Evolutionary conservation across 2,113 vertebrate genomes (phyloP).

Genomic region (Notechis scutatus): DNA sequence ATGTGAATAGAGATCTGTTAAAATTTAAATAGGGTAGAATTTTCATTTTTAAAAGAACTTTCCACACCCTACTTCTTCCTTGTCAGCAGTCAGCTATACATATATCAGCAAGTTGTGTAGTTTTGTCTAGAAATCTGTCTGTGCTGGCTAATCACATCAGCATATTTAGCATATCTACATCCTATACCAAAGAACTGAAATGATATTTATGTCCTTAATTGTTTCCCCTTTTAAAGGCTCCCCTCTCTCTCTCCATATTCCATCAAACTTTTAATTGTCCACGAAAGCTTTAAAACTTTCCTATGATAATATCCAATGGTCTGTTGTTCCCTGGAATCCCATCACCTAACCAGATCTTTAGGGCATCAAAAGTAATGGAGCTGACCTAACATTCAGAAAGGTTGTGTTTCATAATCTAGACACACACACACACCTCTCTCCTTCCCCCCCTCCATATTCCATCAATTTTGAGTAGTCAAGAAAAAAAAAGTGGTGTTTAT

Average conservation of each 20-base stretch:
- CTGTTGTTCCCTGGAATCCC: no score
- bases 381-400: no score
- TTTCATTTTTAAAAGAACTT: background rate
- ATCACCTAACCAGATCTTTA: no score
- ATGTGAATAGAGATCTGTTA: background rate
- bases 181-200: constrained; percentile 55
- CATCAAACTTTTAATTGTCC: constrained; percentile 64
- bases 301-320: constrained; percentile 26
- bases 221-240: constrained; percentile 68
- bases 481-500: background rate
- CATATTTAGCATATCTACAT: constrained; percentile 64
- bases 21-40: background rate
- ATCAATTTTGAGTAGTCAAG: background rate
- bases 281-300: constrained; percentile 66
- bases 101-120: background rate
- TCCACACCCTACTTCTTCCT: background rate
- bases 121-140: constrained; percentile 32
- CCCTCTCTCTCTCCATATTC: no score
- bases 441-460: no score
- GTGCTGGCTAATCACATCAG: constrained; percentile 64
- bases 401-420: no score
- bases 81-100: background rate
- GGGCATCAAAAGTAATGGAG: no score
- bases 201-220: constrained; percentile 61
- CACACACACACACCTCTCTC: no score